Conservation (phyloP, 1,140 invertebrate species). For the Nymphalis io region DNA sequence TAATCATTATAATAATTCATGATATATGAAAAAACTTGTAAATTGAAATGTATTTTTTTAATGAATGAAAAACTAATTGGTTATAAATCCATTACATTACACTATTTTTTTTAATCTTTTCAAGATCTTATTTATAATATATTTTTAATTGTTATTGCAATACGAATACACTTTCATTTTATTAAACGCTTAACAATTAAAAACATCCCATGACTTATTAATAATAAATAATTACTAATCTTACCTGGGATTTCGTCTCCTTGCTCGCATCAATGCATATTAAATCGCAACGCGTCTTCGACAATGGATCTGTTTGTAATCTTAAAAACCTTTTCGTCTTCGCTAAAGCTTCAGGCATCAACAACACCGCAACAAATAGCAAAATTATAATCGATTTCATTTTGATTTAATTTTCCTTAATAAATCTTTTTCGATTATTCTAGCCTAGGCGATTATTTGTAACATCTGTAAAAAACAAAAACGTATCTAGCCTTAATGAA, state of each 20-base stretch:
- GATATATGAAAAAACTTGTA: too few species aligned
- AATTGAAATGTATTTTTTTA: too few species aligned
- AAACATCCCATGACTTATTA: not conserved
- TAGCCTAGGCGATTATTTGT: constrained; percentile 27
- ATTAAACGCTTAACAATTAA: too few species aligned
- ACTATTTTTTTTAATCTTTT: too few species aligned
- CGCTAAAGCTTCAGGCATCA: constrained; percentile 43
- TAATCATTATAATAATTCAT: too few species aligned
- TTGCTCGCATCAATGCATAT: constrained; percentile 65
- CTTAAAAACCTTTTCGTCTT: constrained; percentile 57
- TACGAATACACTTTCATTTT: too few species aligned
- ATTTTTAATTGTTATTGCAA: too few species aligned
- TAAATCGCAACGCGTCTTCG: constrained; percentile 69
- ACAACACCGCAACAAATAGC: constrained; percentile 40
- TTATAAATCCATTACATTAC: too few species aligned
- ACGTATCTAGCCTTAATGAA: constrained; percentile 40
- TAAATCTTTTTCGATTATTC: constrained; percentile 29
- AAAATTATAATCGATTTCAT: constrained; percentile 47
- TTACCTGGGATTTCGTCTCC: constrained; percentile 61
- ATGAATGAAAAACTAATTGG: too few species aligned
- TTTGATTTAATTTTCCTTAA: constrained; percentile 41
- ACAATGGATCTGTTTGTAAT: constrained; percentile 57
- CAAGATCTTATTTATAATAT: too few species aligned
- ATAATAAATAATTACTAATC: not conserved
- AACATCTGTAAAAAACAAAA: constrained; percentile 43